Evolutionary conservation across 1,140 invertebrate species (phyloP).

Genomic region (Aphidius ervi): DNA sequence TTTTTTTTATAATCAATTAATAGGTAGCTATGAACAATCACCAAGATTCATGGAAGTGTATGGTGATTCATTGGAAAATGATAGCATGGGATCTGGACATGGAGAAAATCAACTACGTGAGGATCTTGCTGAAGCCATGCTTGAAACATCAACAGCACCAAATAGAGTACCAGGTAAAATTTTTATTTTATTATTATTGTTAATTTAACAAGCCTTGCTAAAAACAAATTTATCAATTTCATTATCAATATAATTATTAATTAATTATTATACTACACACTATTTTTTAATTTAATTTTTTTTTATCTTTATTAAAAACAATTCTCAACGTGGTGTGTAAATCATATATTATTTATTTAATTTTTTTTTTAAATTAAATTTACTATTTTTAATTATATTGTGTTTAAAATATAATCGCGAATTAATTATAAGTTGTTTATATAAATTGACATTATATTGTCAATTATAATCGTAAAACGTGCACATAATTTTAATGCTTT

Average conservation of each 20-base stretch:
- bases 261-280: too few species aligned
- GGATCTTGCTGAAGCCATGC: constrained; percentile 92
- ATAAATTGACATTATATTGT: background rate
- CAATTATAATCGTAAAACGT: too few species aligned
- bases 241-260: too few species aligned
- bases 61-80: constrained; percentile 59
- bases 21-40: constrained; percentile 86
- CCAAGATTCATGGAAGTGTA: constrained; percentile 77
- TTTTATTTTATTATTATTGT: constrained; percentile 1
- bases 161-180: constrained; percentile 59
- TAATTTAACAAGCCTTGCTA: background rate
- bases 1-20: constrained; percentile 21
- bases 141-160: constrained; percentile 66
- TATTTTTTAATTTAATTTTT: too few species aligned
- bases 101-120: constrained; percentile 78
- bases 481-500: constrained; percentile 16
- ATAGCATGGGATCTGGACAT: constrained; percentile 48
- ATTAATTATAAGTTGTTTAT: background rate
- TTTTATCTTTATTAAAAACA: too few species aligned
- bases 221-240: too few species aligned
- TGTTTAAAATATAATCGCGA: too few species aligned
- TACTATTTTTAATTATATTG: too few species aligned
- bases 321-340: too few species aligned
- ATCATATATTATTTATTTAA: too few species aligned
- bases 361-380: too few species aligned